Evolutionary conservation across 2,888 invertebrate species (phyloP).

Genomic region (Limnephilus lunatus): DNA sequence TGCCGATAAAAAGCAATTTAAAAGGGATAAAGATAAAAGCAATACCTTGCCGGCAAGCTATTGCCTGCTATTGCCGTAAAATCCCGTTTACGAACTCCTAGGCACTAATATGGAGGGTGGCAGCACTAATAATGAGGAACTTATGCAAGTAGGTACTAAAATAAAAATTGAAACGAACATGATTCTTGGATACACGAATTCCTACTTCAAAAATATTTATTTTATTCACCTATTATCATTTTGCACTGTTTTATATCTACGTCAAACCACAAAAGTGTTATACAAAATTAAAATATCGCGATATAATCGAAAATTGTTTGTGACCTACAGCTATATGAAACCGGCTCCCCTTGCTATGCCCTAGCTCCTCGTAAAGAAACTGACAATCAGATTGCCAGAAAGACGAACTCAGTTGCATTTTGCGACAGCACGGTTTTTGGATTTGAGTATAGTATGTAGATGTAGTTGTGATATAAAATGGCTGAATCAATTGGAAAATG

Average conservation of each 20-base stretch:
- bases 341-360: too few species aligned
- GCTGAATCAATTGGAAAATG: constrained; percentile 29
- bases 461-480: constrained; percentile 22
- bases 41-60: too few species aligned
- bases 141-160: too few species aligned
- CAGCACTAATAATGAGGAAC: too few species aligned
- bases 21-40: too few species aligned
- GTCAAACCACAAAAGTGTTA: not conserved
- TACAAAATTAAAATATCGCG: not conserved
- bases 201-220: too few species aligned
- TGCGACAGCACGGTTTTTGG: constrained; percentile 26
- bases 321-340: not conserved
- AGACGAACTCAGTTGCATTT: constrained; percentile 31
- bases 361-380: constrained; percentile 30
- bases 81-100: too few species aligned
- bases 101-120: too few species aligned
- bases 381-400: constrained; percentile 39
- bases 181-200: not conserved
- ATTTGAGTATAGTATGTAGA: constrained; percentile 6
- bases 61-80: too few species aligned
- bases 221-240: not conserved
- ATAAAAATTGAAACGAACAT: not conserved
- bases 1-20: too few species aligned
- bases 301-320: not conserved
- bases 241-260: not conserved